These are phyloP conservation scores for Sipha flava DNA, from an alignment of 1,140 invertebrate species.

Conservation along the genomic window DNA sequence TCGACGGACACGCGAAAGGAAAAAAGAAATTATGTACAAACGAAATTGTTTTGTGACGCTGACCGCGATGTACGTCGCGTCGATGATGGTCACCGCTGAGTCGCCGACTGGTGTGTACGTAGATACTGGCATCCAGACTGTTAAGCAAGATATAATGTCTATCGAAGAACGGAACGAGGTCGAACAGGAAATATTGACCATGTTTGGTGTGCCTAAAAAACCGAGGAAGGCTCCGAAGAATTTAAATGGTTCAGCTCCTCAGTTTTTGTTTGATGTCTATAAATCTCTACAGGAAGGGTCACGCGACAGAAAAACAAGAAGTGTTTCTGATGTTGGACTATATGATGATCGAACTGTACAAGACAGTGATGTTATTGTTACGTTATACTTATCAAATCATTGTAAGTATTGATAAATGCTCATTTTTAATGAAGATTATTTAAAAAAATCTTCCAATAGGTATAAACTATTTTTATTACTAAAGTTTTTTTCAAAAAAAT, in stretches of 20 bases:
- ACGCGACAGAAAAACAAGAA: slow-evolving; percentile 49
- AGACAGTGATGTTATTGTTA: slow-evolving; percentile 87
- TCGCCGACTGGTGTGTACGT: slow-evolving; percentile 62
- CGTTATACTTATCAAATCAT: slow-evolving; percentile 64
- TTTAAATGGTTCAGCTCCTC: slow-evolving; percentile 68
- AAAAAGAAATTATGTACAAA: too few relatives aligned
- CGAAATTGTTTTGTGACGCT: background rate
- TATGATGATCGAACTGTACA: slow-evolving; percentile 67
- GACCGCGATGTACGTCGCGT: background rate
- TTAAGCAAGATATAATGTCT: slow-evolving; percentile 65
- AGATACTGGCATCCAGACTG: slow-evolving; percentile 83
- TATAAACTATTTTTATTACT: too few relatives aligned
- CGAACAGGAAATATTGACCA: slow-evolving; percentile 76
- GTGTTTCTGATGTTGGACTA: slow-evolving; percentile 44
- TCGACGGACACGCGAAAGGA: too few relatives aligned
- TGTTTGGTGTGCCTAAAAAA: slow-evolving; percentile 73
- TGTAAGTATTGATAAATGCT: slow-evolving; percentile 51
- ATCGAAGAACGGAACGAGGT: slow-evolving; percentile 68
- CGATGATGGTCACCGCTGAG: background rate
- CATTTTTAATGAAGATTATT: background rate
- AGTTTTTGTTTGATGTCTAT: slow-evolving; percentile 82
- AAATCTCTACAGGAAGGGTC: slow-evolving; percentile 61
- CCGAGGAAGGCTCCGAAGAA: slow-evolving; percentile 47
- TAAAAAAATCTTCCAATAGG: too few relatives aligned
- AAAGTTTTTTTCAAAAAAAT: too few relatives aligned